These are phyloP conservation scores for Congeria kusceri DNA, from an alignment of 2,888 invertebrate species.

Conservation along the genomic window DNA sequence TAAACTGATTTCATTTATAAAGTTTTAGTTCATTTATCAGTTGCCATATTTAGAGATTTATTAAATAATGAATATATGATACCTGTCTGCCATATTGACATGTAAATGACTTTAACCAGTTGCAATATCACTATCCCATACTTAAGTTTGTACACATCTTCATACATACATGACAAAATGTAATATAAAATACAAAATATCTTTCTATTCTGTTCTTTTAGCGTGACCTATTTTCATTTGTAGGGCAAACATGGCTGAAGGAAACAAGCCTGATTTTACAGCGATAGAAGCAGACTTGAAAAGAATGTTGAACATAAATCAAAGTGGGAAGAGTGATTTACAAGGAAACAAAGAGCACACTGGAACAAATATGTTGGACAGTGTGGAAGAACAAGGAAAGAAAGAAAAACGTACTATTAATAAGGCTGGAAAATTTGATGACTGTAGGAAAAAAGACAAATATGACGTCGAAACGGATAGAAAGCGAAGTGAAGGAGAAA, in stretches of 20 bases:
- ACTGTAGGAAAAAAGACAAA: neutral
- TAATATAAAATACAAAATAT: too few relatives aligned
- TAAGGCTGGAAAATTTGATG: neutral
- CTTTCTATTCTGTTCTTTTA: too few relatives aligned
- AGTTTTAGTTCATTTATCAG: too few relatives aligned
- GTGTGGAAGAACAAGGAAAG: conserved; percentile 11
- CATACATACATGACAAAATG: too few relatives aligned
- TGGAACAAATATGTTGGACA: neutral
- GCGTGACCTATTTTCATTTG: too few relatives aligned
- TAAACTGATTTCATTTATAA: too few relatives aligned
- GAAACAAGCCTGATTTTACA: conserved; percentile 40
- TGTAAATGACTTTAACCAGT: too few relatives aligned
- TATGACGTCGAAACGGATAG: neutral
- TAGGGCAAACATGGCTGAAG: conserved; percentile 3
- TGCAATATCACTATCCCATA: too few relatives aligned
- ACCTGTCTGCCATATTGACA: too few relatives aligned
- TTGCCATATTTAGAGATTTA: too few relatives aligned
- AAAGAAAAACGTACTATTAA: conserved; percentile 7
- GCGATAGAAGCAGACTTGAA: conserved; percentile 64
- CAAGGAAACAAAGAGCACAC: neutral
- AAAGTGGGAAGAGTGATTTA: neutral
- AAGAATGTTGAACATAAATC: conserved; percentile 54
- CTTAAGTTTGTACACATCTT: too few relatives aligned
- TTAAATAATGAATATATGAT: too few relatives aligned
- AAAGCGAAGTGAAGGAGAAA: neutral